phyloP scores from a whole-genome alignment of 2,797 vertebrate genomes.

The Coendou prehensilis region DNA sequence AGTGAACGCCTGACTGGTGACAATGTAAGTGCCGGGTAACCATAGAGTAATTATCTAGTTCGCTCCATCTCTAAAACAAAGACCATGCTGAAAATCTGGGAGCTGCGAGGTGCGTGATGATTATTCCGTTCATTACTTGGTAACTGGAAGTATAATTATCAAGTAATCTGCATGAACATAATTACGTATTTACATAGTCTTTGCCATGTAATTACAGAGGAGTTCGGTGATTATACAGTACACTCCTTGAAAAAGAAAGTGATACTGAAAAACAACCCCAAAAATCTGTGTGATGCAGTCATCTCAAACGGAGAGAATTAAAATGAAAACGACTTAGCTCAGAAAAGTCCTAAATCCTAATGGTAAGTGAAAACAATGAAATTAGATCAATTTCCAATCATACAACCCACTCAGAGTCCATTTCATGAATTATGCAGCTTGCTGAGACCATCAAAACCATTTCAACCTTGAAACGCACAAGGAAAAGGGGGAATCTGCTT shows the following conservation, averaged over 20 bases:
- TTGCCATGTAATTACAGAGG: slow-evolving; percentile 91
- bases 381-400: slow-evolving; percentile 67
- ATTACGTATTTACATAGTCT: slow-evolving; percentile 92
- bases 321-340: slow-evolving; percentile 65
- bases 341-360: slow-evolving; percentile 68
- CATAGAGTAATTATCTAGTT: slow-evolving; percentile 88
- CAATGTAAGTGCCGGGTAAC: slow-evolving; percentile 86
- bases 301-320: slow-evolving; percentile 83
- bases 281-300: slow-evolving; percentile 70
- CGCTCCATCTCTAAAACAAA: slow-evolving; percentile 90
- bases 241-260: slow-evolving; percentile 89
- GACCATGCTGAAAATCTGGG: slow-evolving; percentile 87
- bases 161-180: slow-evolving; percentile 93
- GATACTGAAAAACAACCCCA: slow-evolving; percentile 88
- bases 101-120: slow-evolving; percentile 90
- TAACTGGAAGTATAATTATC: slow-evolving; percentile 92
- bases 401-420: slow-evolving; percentile 39
- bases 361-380: slow-evolving; percentile 62
- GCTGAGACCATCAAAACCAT: slow-evolving; percentile 50
- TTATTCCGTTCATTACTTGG: slow-evolving; percentile 91
- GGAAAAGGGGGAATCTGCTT: slow-evolving; percentile 72
- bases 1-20: slow-evolving; percentile 85
- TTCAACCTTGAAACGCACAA: slow-evolving; percentile 59
- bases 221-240: slow-evolving; percentile 89
- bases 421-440: slow-evolving; percentile 51